Conservation (phyloP, 2,797 vertebrate species). For the Falco cherrug region DNA sequence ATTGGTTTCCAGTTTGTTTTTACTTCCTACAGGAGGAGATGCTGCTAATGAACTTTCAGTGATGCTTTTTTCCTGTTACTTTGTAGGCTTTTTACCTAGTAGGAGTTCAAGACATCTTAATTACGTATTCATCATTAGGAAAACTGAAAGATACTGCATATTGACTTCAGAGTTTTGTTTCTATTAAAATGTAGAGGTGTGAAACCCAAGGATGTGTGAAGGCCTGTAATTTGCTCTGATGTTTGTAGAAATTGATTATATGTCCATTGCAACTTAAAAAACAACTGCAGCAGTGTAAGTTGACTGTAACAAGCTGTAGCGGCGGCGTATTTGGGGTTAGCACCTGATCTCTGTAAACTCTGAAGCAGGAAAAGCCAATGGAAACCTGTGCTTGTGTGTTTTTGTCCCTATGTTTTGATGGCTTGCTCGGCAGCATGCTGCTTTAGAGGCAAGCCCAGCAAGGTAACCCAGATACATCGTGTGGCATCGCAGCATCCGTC, state of each 20-base stretch:
- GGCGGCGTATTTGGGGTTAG: background rate
- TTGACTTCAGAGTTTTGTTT: background rate
- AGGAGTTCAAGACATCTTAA: background rate
- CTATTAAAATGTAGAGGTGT: background rate
- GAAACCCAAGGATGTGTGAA: background rate
- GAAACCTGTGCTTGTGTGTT: background rate
- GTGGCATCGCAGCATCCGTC: background rate
- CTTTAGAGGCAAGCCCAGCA: background rate
- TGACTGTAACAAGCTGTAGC: background rate
- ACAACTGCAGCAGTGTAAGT: background rate
- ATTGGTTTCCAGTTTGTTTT: background rate
- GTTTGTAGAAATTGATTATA: background rate
- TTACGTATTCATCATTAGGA: background rate
- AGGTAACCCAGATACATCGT: background rate
- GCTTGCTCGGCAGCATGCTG: background rate
- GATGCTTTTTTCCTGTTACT: background rate
- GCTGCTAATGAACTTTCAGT: background rate
- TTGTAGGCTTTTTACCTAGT: background rate
- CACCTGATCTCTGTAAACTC: background rate
- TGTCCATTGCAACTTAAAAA: background rate
- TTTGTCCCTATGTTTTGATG: background rate
- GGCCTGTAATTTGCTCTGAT: background rate
- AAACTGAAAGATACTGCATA: background rate
- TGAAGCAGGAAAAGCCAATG: background rate
- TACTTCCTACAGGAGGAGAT: background rate